phyloP scores from a whole-genome alignment of 2,113 vertebrate species.

The Lates calcarifer region DNA sequence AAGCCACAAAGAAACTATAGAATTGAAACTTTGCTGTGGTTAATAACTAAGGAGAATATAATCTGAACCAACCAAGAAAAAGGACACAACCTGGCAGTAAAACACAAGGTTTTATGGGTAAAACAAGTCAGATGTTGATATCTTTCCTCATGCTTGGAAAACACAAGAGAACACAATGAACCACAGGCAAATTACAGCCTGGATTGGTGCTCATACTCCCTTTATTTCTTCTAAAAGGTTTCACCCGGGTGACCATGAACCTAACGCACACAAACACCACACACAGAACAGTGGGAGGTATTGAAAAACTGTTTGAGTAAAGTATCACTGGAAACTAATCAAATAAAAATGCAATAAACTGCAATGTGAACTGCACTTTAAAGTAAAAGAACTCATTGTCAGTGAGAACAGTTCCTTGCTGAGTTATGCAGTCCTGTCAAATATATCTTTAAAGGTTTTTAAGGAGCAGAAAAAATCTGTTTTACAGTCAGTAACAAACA shows the following conservation, averaged over 20 bases:
- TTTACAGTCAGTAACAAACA: too few species aligned
- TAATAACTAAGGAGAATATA: not conserved
- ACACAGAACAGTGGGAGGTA: not conserved
- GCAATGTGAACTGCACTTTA: not conserved
- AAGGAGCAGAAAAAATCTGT: too few species aligned
- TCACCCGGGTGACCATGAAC: not conserved
- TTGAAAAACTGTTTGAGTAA: not conserved
- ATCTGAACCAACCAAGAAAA: constrained; percentile 3
- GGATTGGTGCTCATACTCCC: not conserved
- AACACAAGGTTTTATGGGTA: constrained; percentile 29
- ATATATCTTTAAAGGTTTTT: too few species aligned
- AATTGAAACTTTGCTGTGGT: not conserved
- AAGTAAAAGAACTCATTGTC: not conserved
- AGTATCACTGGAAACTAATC: not conserved
- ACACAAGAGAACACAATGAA: constrained; percentile 11
- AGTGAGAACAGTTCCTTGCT: too few species aligned
- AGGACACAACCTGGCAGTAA: not conserved
- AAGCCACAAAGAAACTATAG: not conserved
- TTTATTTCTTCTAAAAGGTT: not conserved
- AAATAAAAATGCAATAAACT: not conserved
- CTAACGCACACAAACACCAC: too few species aligned
- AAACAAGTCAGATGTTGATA: constrained; percentile 6
- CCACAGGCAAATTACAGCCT: not conserved
- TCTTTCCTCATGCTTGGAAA: constrained; percentile 28
- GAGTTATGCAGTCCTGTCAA: too few species aligned